A percentile compares a stretch with the other conserved stretches of the same genome.
Evolutionary conservation across 2,888 invertebrate species (phyloP).

Genomic region (Torymus texanus): DNA sequence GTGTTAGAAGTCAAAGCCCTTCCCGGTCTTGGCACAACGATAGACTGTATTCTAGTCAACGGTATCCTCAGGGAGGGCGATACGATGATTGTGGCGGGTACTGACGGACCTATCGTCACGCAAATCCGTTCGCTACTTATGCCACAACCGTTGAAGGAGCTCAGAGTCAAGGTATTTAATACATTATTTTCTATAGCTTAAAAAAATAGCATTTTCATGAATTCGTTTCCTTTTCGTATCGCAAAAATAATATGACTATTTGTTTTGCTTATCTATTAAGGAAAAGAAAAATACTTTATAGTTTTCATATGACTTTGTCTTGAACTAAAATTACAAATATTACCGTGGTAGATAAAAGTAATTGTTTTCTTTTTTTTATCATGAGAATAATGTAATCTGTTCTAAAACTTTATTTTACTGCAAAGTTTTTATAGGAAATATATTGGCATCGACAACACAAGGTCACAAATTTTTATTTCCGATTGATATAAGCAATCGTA

Average conservation of each 20-base stretch:
- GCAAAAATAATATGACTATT: neutral
- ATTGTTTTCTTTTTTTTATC: no score
- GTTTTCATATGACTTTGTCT: no score
- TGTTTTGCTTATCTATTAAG: no score
- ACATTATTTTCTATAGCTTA: neutral
- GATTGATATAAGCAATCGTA: no score
- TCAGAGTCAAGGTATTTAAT: constrained; percentile 89
- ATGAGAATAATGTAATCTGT: constrained; percentile 41
- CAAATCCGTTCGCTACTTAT: constrained; percentile 97
- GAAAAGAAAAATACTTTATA: no score
- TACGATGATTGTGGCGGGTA: constrained; percentile 95
- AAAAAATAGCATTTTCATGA: no score
- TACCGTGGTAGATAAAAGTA: no score
- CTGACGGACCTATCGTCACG: constrained; percentile 98
- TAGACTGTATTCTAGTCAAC: constrained; percentile 98
- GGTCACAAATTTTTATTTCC: no score
- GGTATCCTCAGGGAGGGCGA: constrained; percentile 95
- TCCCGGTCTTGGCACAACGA: constrained; percentile 97
- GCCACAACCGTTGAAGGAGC: constrained; percentile 98
- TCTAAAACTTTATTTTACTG: constrained; percentile 33
- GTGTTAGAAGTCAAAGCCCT: constrained; percentile 95
- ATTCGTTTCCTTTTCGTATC: neutral
- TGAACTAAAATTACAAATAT: no score
- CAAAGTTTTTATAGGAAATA: no score
- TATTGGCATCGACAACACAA: no score